Percentiles rank a stretch among this genome's conserved stretches.
Conservation (phyloP, 2,113 vertebrate species). For the Brienomyrus brachyistius region DNA sequence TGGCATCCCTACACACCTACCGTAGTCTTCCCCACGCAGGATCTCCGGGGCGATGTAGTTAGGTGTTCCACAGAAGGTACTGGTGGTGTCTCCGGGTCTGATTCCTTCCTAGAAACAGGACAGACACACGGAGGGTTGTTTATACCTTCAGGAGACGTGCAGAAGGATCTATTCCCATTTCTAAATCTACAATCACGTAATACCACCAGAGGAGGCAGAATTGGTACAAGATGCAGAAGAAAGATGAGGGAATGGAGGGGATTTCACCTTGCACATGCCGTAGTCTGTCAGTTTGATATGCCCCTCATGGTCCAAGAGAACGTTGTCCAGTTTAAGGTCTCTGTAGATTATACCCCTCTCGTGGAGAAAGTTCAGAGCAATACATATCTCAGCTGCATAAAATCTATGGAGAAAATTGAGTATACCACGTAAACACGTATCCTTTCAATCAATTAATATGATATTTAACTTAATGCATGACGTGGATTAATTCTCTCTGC, state of each 20-base stretch:
- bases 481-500: background rate
- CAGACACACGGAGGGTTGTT: background rate
- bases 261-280: slow-evolving; percentile 93
- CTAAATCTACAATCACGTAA: background rate
- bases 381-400: slow-evolving; percentile 96
- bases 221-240: background rate
- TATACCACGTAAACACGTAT: background rate
- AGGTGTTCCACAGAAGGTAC: slow-evolving; percentile 95
- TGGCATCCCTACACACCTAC: slow-evolving; percentile 52
- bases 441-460: background rate
- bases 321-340: slow-evolving; percentile 97
- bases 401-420: slow-evolving; percentile 62
- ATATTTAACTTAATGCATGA: background rate
- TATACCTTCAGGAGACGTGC: background rate
- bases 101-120: slow-evolving; percentile 76
- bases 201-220: background rate
- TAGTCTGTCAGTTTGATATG: slow-evolving; percentile 98
- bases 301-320: slow-evolving; percentile 88
- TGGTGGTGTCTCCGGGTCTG: slow-evolving; percentile 94
- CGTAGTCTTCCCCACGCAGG: slow-evolving; percentile 92
- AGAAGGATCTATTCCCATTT: background rate
- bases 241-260: background rate
- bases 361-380: slow-evolving; percentile 96
- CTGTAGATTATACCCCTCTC: slow-evolving; percentile 96
- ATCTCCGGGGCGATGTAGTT: slow-evolving; percentile 98